These are phyloP conservation scores for Pentalonia nigronervosa DNA, from an alignment of 1,140 invertebrate genomes.

Conservation along the genomic window DNA sequence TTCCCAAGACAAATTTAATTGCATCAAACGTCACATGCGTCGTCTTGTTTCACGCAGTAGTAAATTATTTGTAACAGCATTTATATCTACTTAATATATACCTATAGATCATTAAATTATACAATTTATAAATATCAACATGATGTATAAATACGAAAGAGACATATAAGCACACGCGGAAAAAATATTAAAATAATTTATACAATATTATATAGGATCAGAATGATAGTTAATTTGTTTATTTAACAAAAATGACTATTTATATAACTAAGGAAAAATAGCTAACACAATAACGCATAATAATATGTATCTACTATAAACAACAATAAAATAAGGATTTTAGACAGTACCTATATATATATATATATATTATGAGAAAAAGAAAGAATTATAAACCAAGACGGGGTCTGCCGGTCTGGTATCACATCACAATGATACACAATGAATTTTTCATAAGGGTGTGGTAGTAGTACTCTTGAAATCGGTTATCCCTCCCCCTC, in stretches of 20 bases:
- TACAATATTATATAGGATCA: not conserved
- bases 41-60: not conserved
- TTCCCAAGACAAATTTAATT: not conserved
- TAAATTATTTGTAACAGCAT: not conserved
- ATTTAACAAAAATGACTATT: not conserved
- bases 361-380: not conserved
- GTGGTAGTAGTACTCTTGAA: not conserved
- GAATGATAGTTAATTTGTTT: not conserved
- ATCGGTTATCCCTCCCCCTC: not conserved
- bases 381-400: not conserved
- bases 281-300: not conserved
- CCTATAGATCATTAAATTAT: too few species aligned
- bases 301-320: not conserved
- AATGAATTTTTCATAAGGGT: not conserved
- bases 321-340: not conserved
- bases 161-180: not conserved
- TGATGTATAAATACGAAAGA: not conserved
- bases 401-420: not conserved
- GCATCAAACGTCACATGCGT: not conserved
- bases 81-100: too few species aligned
- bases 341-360: not conserved
- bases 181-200: not conserved
- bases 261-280: not conserved
- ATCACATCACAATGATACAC: not conserved
- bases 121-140: too few species aligned